Conservation (phyloP, 2,113 vertebrate genomes). For the Macquaria ambigua region DNA sequence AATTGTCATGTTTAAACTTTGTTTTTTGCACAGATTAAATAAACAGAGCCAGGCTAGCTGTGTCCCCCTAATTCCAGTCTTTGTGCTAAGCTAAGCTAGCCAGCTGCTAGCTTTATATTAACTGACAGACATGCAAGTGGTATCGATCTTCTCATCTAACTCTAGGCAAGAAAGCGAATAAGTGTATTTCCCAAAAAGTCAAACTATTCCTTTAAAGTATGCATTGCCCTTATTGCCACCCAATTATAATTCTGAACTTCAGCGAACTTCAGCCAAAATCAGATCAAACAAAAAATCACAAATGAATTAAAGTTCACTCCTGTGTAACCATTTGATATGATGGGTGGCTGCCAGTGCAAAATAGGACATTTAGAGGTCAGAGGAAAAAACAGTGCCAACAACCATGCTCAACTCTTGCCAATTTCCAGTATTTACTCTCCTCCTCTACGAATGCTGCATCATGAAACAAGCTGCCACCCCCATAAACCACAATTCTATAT, state of each 20-base stretch:
- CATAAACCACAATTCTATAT: not conserved
- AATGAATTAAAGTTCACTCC: conserved; percentile 2
- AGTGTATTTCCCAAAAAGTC: not conserved
- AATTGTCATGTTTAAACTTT: not conserved
- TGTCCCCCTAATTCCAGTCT: not conserved
- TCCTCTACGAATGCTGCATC: not conserved
- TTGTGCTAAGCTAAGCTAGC: conserved; percentile 4
- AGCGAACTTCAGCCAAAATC: not conserved
- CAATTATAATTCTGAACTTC: not conserved
- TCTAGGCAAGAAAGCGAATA: not conserved
- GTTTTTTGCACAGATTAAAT: not conserved
- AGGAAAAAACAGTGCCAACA: not conserved
- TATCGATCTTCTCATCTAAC: not conserved
- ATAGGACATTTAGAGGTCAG: conserved; percentile 40
- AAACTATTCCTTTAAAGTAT: not conserved
- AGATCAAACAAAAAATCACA: conserved; percentile 1
- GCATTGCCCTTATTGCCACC: not conserved
- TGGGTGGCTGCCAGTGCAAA: not conserved
- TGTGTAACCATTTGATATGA: conserved; percentile 8
- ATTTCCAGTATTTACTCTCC: conserved; percentile 2
- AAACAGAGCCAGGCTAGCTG: not conserved
- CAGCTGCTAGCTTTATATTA: not conserved
- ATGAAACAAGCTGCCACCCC: conserved; percentile 16
- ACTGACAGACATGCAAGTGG: too few relatives aligned
- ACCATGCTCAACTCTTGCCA: conserved; percentile 9